Evolutionary conservation across 2,797 vertebrate genomes (phyloP).

Genomic region (Pangasius mekongensis): DNA sequence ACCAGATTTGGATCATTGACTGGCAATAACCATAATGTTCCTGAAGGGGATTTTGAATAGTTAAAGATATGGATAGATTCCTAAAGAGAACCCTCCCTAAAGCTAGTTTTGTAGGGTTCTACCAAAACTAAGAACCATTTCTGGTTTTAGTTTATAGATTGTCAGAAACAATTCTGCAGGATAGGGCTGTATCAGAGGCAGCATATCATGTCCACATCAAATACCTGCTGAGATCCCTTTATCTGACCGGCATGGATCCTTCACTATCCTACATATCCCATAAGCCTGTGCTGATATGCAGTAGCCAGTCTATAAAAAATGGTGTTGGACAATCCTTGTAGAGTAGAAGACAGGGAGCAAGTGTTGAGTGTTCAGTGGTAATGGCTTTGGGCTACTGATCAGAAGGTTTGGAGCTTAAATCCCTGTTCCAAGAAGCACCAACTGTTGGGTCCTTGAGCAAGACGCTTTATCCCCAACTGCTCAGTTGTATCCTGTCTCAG

Average conservation of each 20-base stretch:
- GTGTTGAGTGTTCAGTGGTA: background rate
- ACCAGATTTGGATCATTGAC: background rate
- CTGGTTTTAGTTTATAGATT: background rate
- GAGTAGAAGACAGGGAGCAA: background rate
- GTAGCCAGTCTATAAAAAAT: background rate
- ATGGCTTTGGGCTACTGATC: background rate
- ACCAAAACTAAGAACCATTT: background rate
- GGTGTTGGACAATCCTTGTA: background rate
- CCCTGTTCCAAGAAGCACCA: background rate
- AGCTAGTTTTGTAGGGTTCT: background rate
- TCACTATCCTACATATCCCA: background rate
- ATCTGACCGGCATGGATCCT: conserved; percentile 7
- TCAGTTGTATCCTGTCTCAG: background rate
- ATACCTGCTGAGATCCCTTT: conserved; percentile 4
- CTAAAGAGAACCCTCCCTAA: background rate
- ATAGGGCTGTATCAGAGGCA: background rate
- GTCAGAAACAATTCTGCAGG: background rate
- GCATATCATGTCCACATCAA: background rate
- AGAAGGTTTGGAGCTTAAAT: background rate
- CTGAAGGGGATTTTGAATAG: background rate
- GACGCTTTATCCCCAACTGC: background rate
- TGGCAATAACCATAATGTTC: no score
- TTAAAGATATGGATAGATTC: background rate
- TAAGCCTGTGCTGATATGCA: conserved; percentile 6
- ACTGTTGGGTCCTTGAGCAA: background rate